Evolutionary conservation across 2,113 vertebrate species (phyloP).

Genomic region (Orthochromis indermauri): DNA sequence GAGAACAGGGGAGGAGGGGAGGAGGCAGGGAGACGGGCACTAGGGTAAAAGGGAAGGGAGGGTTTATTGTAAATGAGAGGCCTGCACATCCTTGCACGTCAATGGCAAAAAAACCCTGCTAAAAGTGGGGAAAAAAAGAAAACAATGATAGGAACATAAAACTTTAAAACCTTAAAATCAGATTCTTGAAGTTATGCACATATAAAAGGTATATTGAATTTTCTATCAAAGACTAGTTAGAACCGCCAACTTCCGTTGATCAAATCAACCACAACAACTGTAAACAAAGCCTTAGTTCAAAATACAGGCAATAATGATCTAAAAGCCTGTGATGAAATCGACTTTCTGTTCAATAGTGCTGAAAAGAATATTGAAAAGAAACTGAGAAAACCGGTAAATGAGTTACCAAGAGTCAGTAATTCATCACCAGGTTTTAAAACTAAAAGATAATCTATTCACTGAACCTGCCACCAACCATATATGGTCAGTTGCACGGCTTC

Average conservation of each 20-base stretch:
- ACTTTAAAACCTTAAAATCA: neutral
- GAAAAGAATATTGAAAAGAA: slow-evolving; percentile 16
- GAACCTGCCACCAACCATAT: slow-evolving; percentile 4
- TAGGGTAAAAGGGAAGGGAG: slow-evolving; percentile 29
- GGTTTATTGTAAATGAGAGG: slow-evolving; percentile 51
- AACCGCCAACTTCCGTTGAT: neutral
- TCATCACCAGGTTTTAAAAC: slow-evolving; percentile 54
- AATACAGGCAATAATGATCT: neutral
- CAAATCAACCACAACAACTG: neutral
- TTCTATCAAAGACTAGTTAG: neutral
- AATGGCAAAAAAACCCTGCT: neutral
- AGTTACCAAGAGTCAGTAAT: slow-evolving; percentile 52
- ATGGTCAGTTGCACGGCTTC: slow-evolving; percentile 31
- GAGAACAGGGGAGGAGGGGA: slow-evolving; percentile 15
- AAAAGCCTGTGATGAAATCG: neutral
- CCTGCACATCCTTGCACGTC: slow-evolving; percentile 51
- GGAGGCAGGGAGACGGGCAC: slow-evolving; percentile 22
- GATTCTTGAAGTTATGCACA: neutral
- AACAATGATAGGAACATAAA: neutral
- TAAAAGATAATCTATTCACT: slow-evolving; percentile 59
- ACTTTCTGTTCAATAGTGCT: neutral
- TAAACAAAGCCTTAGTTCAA: slow-evolving; percentile 17
- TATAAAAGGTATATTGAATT: slow-evolving; percentile 2
- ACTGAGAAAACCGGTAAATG: slow-evolving; percentile 43
- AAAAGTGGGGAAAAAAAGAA: neutral